Evolutionary conservation across 2,888 invertebrate genomes (phyloP).

Genomic region (Slavum lentiscoides): DNA sequence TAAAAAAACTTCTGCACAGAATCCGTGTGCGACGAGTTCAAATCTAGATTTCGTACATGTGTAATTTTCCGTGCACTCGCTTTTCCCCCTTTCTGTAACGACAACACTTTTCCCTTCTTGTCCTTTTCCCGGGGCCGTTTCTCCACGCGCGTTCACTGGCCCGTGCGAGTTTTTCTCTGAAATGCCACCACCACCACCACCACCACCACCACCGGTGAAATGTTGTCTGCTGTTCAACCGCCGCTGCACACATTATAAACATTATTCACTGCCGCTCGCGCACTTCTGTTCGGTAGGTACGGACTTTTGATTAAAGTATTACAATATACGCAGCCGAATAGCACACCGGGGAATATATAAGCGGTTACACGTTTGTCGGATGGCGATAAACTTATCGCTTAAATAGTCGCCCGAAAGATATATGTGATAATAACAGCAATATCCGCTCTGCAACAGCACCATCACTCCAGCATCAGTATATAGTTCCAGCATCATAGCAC

Average conservation of each 20-base stretch:
- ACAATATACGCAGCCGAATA: neutral
- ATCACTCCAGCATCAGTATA: too few relatives aligned
- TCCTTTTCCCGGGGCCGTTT: too few relatives aligned
- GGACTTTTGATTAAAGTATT: conserved; percentile 46
- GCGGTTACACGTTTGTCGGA: neutral
- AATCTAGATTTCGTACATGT: too few relatives aligned
- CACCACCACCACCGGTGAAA: too few relatives aligned
- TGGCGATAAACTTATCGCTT: conserved; percentile 26
- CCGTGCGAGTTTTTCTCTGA: conserved; percentile 9
- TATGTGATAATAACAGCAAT: neutral
- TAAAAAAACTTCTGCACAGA: too few relatives aligned
- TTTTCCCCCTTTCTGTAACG: too few relatives aligned
- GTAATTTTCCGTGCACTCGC: too few relatives aligned
- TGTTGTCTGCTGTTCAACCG: conserved; percentile 26
- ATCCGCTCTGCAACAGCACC: too few relatives aligned
- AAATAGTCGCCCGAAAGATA: conserved; percentile 15
- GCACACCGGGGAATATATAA: conserved; percentile 17
- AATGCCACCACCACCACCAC: neutral
- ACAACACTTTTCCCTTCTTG: too few relatives aligned
- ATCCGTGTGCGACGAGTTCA: too few relatives aligned
- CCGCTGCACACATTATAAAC: conserved; percentile 4
- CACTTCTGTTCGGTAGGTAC: conserved; percentile 16
- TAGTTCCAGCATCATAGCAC: too few relatives aligned
- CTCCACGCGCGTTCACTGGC: neutral
- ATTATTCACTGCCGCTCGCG: conserved; percentile 21